Evolutionary conservation across 2,888 invertebrate genomes (phyloP).

Genomic region (Epirrhoe alternata): DNA sequence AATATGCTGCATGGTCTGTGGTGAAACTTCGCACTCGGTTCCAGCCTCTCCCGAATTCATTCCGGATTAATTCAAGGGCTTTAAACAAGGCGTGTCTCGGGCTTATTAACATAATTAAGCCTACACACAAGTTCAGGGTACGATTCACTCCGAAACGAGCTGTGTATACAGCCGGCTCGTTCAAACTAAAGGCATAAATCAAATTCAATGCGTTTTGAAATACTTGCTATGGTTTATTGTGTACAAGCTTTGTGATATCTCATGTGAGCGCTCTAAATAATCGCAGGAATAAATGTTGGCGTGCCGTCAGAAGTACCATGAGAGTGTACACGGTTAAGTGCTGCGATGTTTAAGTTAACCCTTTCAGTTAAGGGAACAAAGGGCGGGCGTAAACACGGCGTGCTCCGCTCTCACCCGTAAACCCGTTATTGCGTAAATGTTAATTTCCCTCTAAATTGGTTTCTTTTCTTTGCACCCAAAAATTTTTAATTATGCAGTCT

Average conservation of each 20-base stretch:
- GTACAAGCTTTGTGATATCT: conserved; percentile 45
- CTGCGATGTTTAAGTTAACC: conserved; percentile 68
- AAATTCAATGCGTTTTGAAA: conserved; percentile 17
- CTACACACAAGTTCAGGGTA: conserved; percentile 37
- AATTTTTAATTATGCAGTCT: conserved; percentile 53
- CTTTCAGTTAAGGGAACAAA: conserved; percentile 72
- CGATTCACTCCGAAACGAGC: conserved; percentile 34
- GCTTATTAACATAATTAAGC: conserved; percentile 48
- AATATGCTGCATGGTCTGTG: conserved; percentile 29
- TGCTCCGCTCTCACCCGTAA: conserved; percentile 45
- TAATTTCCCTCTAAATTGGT: conserved; percentile 58
- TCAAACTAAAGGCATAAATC: conserved; percentile 33
- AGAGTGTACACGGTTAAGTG: conserved; percentile 59
- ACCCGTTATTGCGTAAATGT: conserved; percentile 62
- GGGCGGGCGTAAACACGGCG: conserved; percentile 59
- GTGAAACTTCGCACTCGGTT: conserved; percentile 47
- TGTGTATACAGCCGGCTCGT: conserved; percentile 27
- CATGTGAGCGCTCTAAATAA: conserved; percentile 49
- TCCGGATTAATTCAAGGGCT: conserved; percentile 50
- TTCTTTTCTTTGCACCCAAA: conserved; percentile 57
- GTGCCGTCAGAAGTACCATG: conserved; percentile 28
- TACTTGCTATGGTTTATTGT: conserved; percentile 10
- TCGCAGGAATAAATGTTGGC: conserved; percentile 56
- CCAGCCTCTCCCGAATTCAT: conserved; percentile 47
- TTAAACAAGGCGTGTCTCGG: conserved; percentile 47